Evolutionary conservation across 2,888 invertebrate genomes (phyloP), one percentile per base, ranked within the genome.

Genomic region (Dermolepida albohirtum): DNA sequence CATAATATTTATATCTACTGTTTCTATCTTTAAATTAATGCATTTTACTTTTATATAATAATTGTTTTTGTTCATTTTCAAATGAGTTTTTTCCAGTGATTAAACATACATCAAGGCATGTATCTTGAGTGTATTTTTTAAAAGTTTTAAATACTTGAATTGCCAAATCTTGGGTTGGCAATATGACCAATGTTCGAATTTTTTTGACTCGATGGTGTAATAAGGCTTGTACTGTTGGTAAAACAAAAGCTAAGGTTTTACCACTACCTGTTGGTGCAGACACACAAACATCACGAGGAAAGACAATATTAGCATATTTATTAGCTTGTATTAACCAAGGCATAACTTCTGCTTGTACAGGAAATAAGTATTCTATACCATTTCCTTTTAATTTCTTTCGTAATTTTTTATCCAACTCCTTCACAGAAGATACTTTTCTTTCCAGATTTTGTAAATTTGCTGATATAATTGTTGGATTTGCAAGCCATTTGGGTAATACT

Each of bases 261-360:
- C 98, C 98, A 85, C 97, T 97, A 14, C 97, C 98, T 1, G 98
- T 98, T 0, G 98, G 97, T 14, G 98, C 97, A 47, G 96, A 97
- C 29, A 99, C 95, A 84, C 98, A 98, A 62, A 97, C 86, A 82
- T 99, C 98, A 74, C 92, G 88, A 0, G 95, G 93, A 84, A 93
- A 89, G 75, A 91, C 86, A 29, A 87, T 84, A 76, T 85, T 79
- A 66, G 89, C 86, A 73, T 88, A 84, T 71, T 85, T 80, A 73
- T 90, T 86, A 70, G 88, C 88, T 75, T 89, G 83, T 39, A 94
- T 79, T 57, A 96, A 85, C 87, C 91, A 94, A 4, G 93, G 92
- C 72, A 96, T 89, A 0, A 94, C 89, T 78, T 88, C 86, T 52
- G 87, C 87, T 85, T 96, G 96, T 1, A 96, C 93, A 39, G 97